These are phyloP conservation scores for Eucriotettix oculatus DNA, from an alignment of 2,888 invertebrate species.

Conservation along the genomic window DNA sequence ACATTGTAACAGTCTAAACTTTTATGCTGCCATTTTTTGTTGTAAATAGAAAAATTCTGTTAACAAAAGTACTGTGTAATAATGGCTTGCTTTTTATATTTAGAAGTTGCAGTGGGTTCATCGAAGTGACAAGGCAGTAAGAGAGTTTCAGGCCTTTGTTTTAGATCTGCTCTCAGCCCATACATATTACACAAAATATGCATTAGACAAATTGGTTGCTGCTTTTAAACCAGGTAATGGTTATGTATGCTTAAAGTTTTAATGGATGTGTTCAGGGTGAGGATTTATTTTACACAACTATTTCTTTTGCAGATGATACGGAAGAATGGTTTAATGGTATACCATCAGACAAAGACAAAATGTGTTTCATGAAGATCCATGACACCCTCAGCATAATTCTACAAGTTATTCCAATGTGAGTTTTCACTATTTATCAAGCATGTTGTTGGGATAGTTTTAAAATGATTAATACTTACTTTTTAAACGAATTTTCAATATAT, in stretches of 20 bases:
- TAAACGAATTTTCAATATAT: too few relatives aligned
- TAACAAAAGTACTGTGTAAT: neutral
- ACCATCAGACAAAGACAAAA: constrained; percentile 35
- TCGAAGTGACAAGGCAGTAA: constrained; percentile 29
- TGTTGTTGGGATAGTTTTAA: too few relatives aligned
- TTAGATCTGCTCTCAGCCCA: constrained; percentile 51
- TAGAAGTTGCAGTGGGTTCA: constrained; percentile 37
- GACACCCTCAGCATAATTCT: constrained; percentile 30
- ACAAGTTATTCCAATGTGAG: constrained; percentile 40
- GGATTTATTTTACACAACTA: neutral
- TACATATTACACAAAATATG: constrained; percentile 41
- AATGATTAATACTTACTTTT: too few relatives aligned
- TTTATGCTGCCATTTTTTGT: too few relatives aligned
- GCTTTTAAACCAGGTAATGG: constrained; percentile 39
- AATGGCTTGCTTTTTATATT: constrained; percentile 1
- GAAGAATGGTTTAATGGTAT: constrained; percentile 40
- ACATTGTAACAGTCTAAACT: too few relatives aligned
- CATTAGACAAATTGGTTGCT: constrained; percentile 40
- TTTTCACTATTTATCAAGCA: constrained; percentile 4
- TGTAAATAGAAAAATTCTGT: too few relatives aligned
- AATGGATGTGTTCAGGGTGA: neutral
- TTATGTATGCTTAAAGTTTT: neutral
- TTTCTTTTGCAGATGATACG: constrained; percentile 26
- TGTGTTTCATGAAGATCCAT: constrained; percentile 47
- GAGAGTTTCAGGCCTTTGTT: constrained; percentile 43